Evolutionary conservation across 2,888 invertebrate genomes (phyloP).

Genomic region (Protophormia terraenovae): DNA sequence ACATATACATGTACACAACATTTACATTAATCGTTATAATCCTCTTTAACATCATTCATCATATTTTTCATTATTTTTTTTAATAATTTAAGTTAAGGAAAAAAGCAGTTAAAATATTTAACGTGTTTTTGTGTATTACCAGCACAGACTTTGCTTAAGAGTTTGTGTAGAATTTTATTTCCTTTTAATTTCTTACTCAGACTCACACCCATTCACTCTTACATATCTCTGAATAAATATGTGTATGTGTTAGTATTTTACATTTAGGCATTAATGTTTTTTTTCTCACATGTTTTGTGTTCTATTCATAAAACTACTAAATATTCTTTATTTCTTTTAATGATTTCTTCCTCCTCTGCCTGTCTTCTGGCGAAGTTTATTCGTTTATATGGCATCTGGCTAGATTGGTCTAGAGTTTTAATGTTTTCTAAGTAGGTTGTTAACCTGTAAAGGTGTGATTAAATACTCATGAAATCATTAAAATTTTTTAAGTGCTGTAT

Average conservation of each 20-base stretch:
- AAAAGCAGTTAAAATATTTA: conserved; percentile 58
- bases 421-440: conserved; percentile 55
- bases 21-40: conserved; percentile 52
- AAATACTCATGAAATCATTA: conserved; percentile 62
- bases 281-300: neutral
- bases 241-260: neutral
- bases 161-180: conserved; percentile 43
- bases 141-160: neutral
- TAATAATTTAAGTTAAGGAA: conserved; percentile 39
- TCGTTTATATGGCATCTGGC: neutral
- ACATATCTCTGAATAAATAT: neutral
- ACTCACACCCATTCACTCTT: neutral
- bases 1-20: neutral
- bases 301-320: conserved; percentile 37
- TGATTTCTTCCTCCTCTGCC: neutral
- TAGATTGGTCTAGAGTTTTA: conserved; percentile 17
- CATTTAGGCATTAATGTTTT: conserved; percentile 29
- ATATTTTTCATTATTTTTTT: conserved; percentile 22
- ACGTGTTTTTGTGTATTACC: conserved; percentile 37
- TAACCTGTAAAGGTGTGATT: conserved; percentile 65
- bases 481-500: conserved; percentile 2
- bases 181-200: too few relatives aligned
- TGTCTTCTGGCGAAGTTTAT: neutral
- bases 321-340: conserved; percentile 21
- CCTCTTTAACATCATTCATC: conserved; percentile 61